Base-by-base conservation (phyloP, 1,140 invertebrate species). In the Akabosia matsudoensis region DNA sequence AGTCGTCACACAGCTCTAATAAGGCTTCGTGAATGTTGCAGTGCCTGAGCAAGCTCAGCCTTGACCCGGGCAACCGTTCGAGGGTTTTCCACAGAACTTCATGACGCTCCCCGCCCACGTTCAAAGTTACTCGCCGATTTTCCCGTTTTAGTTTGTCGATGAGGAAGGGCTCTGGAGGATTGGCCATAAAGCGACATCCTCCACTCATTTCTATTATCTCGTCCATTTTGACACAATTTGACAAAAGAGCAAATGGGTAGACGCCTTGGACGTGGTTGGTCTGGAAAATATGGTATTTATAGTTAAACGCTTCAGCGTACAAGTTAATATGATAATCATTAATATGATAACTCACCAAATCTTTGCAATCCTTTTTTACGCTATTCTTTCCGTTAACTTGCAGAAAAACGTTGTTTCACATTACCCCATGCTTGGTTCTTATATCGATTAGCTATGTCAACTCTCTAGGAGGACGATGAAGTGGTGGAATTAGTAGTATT, bases 11-110 rank as follows among this genome's bases (percentile, higher is more conserved):
- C 71, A 98, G 88, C 85, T 97, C 94, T 82, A 93, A 92, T 83
- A 98, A 93, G 87, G 93, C 90, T 84, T 97, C 96, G 87, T 97
- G 96, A 33, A 94, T 97, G 85, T 95, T 96, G 87, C 94, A 96
- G 84, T 96, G 93, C 28, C 93, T 88, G 73, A 98, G 88, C 64
- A 95, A 89, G 56, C 96, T 96, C 30, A 98, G 89, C 34, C 97
- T 87, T n/a, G 96, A 98, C 86, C 97, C 95, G 0, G 96, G 96
- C 82, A 98, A 88, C 72, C 95, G 89, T 84, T 97, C 96, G 79
- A 98, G 88, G 1, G 96, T 98, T 70, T 93, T 89, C 96, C 96
- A 98, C 67, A 97, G 88, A 30, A 97, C 95, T 87, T 98, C 96
- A 86, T 98, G 96, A 83, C 93, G 92, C 30, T 96, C 94, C 31